Evolutionary conservation across 2,888 invertebrate species (phyloP), one percentile per base, ranked within the genome.

Genomic region (Drosophila lutescens): DNA sequence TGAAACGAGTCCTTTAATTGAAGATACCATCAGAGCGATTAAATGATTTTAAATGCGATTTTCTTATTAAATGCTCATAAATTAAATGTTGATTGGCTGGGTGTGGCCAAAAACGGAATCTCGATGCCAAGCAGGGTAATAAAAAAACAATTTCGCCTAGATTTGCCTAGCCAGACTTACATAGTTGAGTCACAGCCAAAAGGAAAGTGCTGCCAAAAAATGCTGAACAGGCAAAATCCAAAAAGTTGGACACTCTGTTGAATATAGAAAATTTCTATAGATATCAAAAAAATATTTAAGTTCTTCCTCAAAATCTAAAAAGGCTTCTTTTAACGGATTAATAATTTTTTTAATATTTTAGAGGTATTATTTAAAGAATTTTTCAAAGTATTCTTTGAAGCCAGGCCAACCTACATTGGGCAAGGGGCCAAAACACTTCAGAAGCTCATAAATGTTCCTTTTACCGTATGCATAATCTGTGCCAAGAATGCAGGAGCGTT

Each of bases 61-160:
- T 51, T 38, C 32, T 13, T 46, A 66, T 43, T 50, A 34, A 63
- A 49, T 41, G 50, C 26, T 43, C 63, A 41, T 62, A 62, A 62
- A 62, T 62, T 47, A 63, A 63, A 40, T 49, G 32, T 7, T 49
- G 65, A 63, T 63, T 26, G 26, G 41, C 49, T 49, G 44, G 44
- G 56, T 43, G 55, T 43, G 26, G 53, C 55, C 58, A 23, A 59
- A 60, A 72, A 50, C 41, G 65, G 54, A 53, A 63, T 41, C n/a
- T n/a, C 15, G 23, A 4, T 17, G 62, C 65, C 62, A 63, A 49
- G n/a, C 26, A 6, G 46, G 34, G 49, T 23, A 40, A 62, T 67
- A 53, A 65, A 72, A 82, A 80, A 86, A 74, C 62, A 74, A 72
- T 80, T 80, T 77, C 43, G 51, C 49, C n/a, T 32, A 63, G 76